phyloP scores from a whole-genome alignment of 2,113 vertebrate genomes.

The Eudorcas thomsonii region DNA sequence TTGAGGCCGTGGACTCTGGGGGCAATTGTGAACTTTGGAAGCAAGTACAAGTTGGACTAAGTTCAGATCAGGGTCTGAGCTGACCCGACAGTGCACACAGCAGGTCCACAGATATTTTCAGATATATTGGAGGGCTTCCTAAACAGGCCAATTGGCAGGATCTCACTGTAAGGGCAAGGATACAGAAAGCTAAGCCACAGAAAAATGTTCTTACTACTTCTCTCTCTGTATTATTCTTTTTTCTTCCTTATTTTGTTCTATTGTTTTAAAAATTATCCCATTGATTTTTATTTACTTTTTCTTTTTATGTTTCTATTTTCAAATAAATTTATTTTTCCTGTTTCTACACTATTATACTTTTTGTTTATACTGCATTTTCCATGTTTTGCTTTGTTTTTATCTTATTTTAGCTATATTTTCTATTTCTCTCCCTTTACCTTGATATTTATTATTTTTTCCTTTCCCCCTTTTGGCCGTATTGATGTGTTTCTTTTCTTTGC shows the following conservation, averaged over 20 bases:
- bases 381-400: background rate
- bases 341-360: background rate
- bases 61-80: background rate
- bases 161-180: background rate
- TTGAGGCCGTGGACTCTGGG: background rate
- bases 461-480: background rate
- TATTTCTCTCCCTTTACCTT: background rate
- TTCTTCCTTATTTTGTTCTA: background rate
- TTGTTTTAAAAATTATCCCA: background rate
- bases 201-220: background rate
- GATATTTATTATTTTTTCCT: background rate
- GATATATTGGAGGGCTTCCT: background rate
- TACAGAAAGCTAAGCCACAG: background rate
- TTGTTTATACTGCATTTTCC: background rate
- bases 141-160: background rate
- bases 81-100: background rate
- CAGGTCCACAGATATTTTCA: background rate
- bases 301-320: background rate
- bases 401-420: background rate
- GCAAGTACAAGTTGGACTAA: background rate
- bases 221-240: background rate
- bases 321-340: background rate
- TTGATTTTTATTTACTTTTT: background rate
- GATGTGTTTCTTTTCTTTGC: background rate
- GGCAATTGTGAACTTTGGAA: background rate